A percentile compares a stretch with the other conserved stretches of the same genome.
These are phyloP conservation scores for Eupithecia tripunctaria DNA, from an alignment of 2,888 invertebrate genomes.

Conservation along the genomic window DNA sequence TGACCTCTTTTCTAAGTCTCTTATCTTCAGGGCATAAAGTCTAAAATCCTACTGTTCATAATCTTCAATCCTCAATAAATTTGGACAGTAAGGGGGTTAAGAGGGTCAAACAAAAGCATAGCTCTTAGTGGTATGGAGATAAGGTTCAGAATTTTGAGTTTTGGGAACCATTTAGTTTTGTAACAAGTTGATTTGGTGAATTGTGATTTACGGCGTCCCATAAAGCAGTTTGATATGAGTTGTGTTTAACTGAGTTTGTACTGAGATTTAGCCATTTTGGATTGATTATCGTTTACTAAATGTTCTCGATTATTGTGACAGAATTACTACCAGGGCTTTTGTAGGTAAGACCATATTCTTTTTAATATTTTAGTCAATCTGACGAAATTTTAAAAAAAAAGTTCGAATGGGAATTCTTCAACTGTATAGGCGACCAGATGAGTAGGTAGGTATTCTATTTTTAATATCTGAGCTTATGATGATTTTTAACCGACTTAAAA, in stretches of 20 bases:
- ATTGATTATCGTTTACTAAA: not conserved
- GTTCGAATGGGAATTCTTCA: too few species aligned
- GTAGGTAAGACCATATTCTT: too few species aligned
- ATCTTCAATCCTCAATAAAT: not conserved
- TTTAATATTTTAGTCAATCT: too few species aligned
- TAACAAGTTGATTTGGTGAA: constrained; percentile 51
- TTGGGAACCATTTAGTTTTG: constrained; percentile 43
- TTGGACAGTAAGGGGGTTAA: not conserved
- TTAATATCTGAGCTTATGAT: too few species aligned
- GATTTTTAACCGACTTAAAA: too few species aligned
- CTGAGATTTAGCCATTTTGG: not conserved
- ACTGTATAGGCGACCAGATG: too few species aligned
- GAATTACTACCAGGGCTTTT: not conserved
- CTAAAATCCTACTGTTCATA: constrained; percentile 3
- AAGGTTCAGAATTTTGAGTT: constrained; percentile 17
- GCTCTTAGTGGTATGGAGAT: not conserved
- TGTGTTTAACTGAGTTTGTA: constrained; percentile 2
- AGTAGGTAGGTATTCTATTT: too few species aligned
- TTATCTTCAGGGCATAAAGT: constrained; percentile 10
- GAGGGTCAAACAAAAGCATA: not conserved
- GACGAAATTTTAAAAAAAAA: too few species aligned
- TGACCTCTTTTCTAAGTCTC: constrained; percentile 50
- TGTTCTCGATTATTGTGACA: not conserved
- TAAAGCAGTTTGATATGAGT: constrained; percentile 33
- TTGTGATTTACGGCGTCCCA: constrained; percentile 47